Base-by-base conservation (phyloP, 1,140 invertebrate species). In the Drosophila guanche region DNA sequence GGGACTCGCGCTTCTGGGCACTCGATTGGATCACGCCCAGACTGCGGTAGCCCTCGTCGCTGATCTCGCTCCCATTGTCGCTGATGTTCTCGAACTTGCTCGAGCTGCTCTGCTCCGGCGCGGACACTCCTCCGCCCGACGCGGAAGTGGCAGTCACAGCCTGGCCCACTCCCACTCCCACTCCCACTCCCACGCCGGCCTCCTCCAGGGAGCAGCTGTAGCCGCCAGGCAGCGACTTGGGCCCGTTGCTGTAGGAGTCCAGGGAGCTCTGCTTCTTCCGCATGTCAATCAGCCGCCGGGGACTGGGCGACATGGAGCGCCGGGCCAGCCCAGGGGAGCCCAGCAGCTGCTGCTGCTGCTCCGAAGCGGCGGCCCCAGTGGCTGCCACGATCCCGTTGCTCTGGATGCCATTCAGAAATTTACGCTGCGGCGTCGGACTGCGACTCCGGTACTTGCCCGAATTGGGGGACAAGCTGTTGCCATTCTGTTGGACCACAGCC, bases 21-120 rank as follows among this genome's bases (percentile, higher is more conserved):
- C 90, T 92, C 20, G 93, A 92, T 60, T 94, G 95, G 27, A 95
- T 93, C 23, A 95, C 92, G 5, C 95, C 95, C 70, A 96, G 91
- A 81, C 95, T 97, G 79, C 96, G 94, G 84, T 97, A 97, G 4
- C 96, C 96, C 88, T 97, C 96, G 91, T 97, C 96, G 43, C 96
- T 97, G 16, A 97, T 95, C 89, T 97, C 96, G 58, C 96, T 97
- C 3, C 96, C 95, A 73, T 96, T 96, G 90, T 97, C 96, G 60
- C 95, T 96, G 61, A 95, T 94, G 48, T 94, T 93, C 59, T 94
- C 92, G 43, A 92, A 92, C 53, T 92, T 90, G 52, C 76, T 76
- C 6, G 70, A 53, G 12, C 81, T 90, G 60, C 86, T 89, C 62
- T 92, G 81, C 47, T 86, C 81, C 0, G 40, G 41, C 8, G 10